Evolutionary conservation across 2,888 invertebrate species (phyloP), one percentile per base, ranked within the genome.

Genomic region (Holacanthella duospinosa): DNA sequence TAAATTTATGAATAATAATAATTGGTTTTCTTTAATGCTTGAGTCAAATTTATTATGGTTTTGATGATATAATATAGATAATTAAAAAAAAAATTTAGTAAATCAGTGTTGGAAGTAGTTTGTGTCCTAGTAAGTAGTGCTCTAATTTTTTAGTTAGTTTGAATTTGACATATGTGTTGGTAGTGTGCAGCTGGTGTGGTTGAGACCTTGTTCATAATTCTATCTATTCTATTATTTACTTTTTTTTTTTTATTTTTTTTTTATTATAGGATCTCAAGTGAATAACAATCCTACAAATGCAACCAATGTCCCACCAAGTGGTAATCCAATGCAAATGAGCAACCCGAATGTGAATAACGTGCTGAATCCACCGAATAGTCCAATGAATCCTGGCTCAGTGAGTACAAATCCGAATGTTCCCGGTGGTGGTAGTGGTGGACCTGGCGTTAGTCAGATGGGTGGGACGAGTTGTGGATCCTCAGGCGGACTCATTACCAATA

Each of bases 251-350:
- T n/a, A n/a, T n/a, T n/a, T 43, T 43, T 24, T 25, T 60, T 53
- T 43, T 12, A 43, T 25, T 59, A 19, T 43, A 71, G 71, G 71
- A 71, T 71, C 71, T 71, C 71, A 71, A 71, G 68, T 71, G 63
- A 71, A 70, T 70, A 71, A 70, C 68, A 70, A 68, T 70, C 69
- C 71, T 64, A 67, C 69, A 66, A 69, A 65, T 68, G 70, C 71
- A 66, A 70, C 65, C 66, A 55, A 64, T 64, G 66, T 66, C 68
- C 68, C 71, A 68, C 65, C 66, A 53, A 67, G 70, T 68, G 70
- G 70, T 60, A 67, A 66, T 68, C 62, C 69, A 71, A 71, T 71
- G 70, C 70, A 71, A 71, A 66, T 70, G 68, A 66, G 68, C 60
- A 71, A 69, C 64, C 68, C 66, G 65, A 68, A 71, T 59, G 65